Conservation (phyloP, 2,888 invertebrate genomes). For the Pachydiplax longipennis region DNA sequence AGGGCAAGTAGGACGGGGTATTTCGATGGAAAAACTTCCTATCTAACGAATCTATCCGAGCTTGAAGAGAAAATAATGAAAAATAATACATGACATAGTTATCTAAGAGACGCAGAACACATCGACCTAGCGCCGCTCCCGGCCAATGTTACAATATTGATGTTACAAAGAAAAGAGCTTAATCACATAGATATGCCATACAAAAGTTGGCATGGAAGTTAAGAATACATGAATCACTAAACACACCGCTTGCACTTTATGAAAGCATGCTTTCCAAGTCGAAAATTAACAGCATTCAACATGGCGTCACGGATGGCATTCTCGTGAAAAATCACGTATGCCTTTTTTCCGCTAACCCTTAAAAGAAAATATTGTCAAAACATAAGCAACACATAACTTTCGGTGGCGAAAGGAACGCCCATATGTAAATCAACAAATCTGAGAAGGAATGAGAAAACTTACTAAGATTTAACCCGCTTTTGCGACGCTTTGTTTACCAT, state of each 20-base stretch:
- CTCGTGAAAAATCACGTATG: not conserved
- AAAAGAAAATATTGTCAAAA: not conserved
- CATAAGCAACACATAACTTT: not conserved
- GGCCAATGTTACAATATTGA: not conserved
- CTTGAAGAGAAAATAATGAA: not conserved
- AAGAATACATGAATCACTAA: not conserved
- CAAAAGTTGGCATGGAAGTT: not conserved
- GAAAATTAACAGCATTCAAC: slow-evolving; percentile 13
- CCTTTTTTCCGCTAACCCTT: not conserved
- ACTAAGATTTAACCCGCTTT: not conserved
- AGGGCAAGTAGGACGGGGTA: not conserved
- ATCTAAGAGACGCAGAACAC: not conserved
- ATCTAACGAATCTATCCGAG: not conserved
- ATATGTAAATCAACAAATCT: not conserved
- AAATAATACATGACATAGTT: not conserved
- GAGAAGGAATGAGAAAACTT: not conserved
- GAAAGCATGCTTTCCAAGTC: not conserved
- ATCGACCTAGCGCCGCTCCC: slow-evolving; percentile 30
- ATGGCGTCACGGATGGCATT: slow-evolving; percentile 34
- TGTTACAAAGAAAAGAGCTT: not conserved
- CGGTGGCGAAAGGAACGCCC: not conserved
- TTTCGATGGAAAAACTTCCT: not conserved
- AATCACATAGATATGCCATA: not conserved
- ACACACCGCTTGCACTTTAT: not conserved
- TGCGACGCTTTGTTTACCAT: slow-evolving; percentile 43